Evolutionary conservation across 1,140 invertebrate genomes (phyloP), one percentile per base, ranked within the genome.

Genomic region (Danaus plexippus): DNA sequence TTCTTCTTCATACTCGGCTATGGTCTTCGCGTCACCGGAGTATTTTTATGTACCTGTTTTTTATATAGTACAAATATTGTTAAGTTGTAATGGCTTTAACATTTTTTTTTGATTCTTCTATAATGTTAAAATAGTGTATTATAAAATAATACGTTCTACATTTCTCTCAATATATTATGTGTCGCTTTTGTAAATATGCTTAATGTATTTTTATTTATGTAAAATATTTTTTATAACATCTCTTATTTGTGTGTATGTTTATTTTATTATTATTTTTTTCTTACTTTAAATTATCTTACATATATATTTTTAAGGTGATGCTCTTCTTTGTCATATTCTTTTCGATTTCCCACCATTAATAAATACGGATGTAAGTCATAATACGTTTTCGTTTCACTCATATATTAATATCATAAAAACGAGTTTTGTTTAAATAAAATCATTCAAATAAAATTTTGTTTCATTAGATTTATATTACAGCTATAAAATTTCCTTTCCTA

Each of bases 111-210:
- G n/a, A 32, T 32, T 6, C 22, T 32, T 32, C 22, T 32, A 7
- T 32, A 32, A 32, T 32, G 22, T 32, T 32, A 32, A 32, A 32
- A 32, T 32, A 32, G 22, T 32, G 0, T 32, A 32, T 32, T 32
- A 32, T 32, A 32, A 32, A 22, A 22, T 2, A 22, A 22, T 22
- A n/a, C n/a, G n/a, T 22, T 22, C 18, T 2, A 32, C 7, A 32
- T 7, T 2, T 32, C 15, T 32, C 22, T 32, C 7, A 32, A 8
- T 32, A 32, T 32, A 32, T 32, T 32, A 59, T 61, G 59, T 69
- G 65, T 68, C 49, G 54, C 77, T 83, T 83, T 77, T 85, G 82
- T 83, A 85, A 78, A 85, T 83, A 85, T 71, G 61, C 66, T 79
- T 82, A 71, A 51, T 80, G 77, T 79, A 40, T 57, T 66, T 66